Evolutionary conservation across 1,140 invertebrate species (phyloP).

Genomic region (Paramacrobiotus metropolitanus): DNA sequence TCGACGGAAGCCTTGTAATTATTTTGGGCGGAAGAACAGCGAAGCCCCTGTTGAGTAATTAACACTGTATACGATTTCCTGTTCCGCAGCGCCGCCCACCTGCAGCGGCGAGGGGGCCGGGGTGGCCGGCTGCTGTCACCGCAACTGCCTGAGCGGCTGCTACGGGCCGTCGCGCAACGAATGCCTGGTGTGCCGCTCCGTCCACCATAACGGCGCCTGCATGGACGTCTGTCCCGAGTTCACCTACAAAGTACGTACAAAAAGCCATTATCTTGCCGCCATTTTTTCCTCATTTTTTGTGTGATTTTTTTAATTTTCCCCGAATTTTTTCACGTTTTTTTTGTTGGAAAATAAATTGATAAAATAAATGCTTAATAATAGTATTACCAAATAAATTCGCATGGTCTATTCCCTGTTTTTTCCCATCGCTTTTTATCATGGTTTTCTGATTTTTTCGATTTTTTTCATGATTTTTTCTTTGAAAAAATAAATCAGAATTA

Average conservation of each 20-base stretch:
- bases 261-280: too few species aligned
- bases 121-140: constrained; percentile 68
- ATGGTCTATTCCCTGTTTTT: constrained; percentile 26
- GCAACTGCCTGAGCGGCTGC: constrained; percentile 61
- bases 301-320: constrained; percentile 7
- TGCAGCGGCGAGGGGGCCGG: too few species aligned
- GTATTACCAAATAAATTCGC: constrained; percentile 19
- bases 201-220: constrained; percentile 35
- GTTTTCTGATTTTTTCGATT: too few species aligned
- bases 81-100: too few species aligned
- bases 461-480: too few species aligned
- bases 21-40: too few species aligned
- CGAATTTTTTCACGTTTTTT: background rate
- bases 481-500: too few species aligned
- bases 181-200: constrained; percentile 49
- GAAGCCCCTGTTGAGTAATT: too few species aligned
- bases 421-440: too few species aligned
- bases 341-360: background rate
- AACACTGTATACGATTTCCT: too few species aligned
- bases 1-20: too few species aligned
- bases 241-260: constrained; percentile 36
- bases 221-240: constrained; percentile 37
- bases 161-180: constrained; percentile 28
- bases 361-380: constrained; percentile 27
- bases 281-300: constrained; percentile 2